Evolutionary conservation across 2,113 vertebrate species (phyloP).

Genomic region (Sturnira hondurensis): DNA sequence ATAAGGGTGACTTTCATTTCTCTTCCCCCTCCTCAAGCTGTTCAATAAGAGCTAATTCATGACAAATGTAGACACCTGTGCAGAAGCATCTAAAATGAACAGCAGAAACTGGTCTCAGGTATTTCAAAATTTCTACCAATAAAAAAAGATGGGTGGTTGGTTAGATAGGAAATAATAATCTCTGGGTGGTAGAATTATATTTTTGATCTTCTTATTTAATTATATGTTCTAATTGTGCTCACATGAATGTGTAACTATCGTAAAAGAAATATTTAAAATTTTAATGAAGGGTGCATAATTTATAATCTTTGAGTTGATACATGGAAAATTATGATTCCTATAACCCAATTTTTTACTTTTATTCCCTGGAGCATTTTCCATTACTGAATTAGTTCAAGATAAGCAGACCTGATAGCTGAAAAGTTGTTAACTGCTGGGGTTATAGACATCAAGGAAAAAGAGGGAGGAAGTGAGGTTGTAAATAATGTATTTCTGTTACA

Average conservation of each 20-base stretch:
- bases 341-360: background rate
- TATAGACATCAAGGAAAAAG: background rate
- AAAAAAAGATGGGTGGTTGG: background rate
- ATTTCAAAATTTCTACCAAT: background rate
- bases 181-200: background rate
- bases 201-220: background rate
- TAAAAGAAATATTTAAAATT: background rate
- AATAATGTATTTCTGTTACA: background rate
- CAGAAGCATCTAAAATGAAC: background rate
- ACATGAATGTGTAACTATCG: background rate
- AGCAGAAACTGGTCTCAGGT: background rate
- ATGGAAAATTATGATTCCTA: background rate
- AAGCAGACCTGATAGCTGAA: background rate
- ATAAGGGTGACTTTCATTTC: background rate
- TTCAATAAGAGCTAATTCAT: background rate
- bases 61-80: background rate
- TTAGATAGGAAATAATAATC: background rate
- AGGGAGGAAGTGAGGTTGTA: background rate
- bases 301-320: background rate
- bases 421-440: background rate
- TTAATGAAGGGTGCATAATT: background rate
- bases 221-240: background rate
- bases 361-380: background rate
- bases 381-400: background rate
- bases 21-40: background rate